These are phyloP conservation scores for Setophaga kirtlandii DNA, from an alignment of 2,113 vertebrate genomes.

Conservation along the genomic window DNA sequence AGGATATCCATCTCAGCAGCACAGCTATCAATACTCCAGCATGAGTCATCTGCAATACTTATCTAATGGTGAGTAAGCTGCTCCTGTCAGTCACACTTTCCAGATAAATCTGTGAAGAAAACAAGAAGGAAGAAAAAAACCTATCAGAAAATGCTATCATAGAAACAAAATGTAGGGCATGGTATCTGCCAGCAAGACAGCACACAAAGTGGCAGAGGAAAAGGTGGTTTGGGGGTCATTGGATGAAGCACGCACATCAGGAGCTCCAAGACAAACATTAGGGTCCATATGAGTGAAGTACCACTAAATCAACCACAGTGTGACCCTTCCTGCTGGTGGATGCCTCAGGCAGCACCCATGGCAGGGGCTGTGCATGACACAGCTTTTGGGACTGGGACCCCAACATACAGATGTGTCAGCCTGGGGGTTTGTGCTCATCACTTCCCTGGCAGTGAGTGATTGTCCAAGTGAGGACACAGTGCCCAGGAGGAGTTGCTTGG, in stretches of 20 bases:
- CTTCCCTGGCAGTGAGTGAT: not conserved
- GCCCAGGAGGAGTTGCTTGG: not conserved
- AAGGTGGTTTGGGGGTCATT: not conserved
- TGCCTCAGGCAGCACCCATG: not conserved
- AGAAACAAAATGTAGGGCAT: not conserved
- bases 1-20: not conserved
- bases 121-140: not conserved
- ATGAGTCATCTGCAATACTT: constrained; percentile 61
- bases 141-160: not conserved
- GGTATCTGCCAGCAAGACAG: not conserved
- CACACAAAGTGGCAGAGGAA: not conserved
- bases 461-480: not conserved
- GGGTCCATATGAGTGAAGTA: not conserved
- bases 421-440: not conserved
- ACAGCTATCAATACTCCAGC: not conserved
- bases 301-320: not conserved
- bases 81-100: constrained; percentile 5
- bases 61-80: constrained; percentile 60
- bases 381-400: not conserved
- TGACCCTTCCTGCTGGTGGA: not conserved
- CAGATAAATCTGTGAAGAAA: constrained; percentile 59
- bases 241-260: not conserved
- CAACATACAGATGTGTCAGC: not conserved
- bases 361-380: not conserved
- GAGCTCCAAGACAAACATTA: not conserved